A percentile compares a stretch with the other conserved stretches of the same genome.
Conservation (phyloP, 2,888 invertebrate genomes). For the Gibbula magus region DNA sequence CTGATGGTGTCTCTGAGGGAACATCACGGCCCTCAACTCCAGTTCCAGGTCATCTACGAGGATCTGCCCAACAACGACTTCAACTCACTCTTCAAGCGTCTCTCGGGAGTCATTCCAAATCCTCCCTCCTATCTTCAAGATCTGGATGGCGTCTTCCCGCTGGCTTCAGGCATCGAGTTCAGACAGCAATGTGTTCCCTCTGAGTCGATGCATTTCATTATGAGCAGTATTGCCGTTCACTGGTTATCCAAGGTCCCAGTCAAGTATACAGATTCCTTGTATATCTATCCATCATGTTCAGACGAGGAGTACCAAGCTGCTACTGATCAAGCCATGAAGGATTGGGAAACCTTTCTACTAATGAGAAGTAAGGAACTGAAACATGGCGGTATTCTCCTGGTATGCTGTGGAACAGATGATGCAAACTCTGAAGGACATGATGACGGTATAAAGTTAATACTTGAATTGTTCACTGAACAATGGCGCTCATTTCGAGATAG, state of each 20-base stretch:
- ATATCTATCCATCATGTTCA: not conserved
- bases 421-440: no score
- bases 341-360: no score
- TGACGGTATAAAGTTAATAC: not conserved
- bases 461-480: not conserved
- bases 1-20: no score
- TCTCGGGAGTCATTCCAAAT: not conserved
- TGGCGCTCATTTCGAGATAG: not conserved
- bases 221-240: not conserved
- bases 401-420: no score
- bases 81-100: not conserved
- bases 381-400: not conserved
- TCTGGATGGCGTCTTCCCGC: not conserved
- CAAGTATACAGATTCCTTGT: not conserved
- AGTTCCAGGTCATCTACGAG: no score
- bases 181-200: not conserved
- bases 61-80: not conserved
- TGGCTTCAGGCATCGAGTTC: not conserved
- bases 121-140: no score
- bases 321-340: no score
- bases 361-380: not conserved
- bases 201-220: not conserved
- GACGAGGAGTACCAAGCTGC: no score
- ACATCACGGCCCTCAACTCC: no score
- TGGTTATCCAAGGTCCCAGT: not conserved